Base-by-base conservation (phyloP, 2,888 invertebrate genomes). In the Dryobota labecula region DNA sequence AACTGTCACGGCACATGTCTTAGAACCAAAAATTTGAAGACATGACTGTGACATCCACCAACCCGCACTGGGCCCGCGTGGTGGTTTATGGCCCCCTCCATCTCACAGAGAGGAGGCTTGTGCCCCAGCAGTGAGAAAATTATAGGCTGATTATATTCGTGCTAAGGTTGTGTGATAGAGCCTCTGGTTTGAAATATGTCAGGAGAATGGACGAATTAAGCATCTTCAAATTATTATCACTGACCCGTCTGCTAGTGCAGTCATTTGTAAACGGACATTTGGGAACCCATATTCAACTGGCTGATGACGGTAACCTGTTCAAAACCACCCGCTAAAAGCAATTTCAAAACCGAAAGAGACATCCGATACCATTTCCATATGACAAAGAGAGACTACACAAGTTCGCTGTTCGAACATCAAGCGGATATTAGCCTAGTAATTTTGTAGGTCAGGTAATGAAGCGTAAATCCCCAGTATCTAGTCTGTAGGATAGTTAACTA, bases 391-490 rank as follows among this genome's bases (percentile, higher is more conserved):
- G 53, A 65, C 2, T 24, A 41, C 27, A 45, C 3, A 61, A 38
- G 13, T 38, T 47, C 18, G 11, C 7, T 24, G 24, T 66, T 66
- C 58, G 45, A 82, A 68, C 33, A 57, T 58, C 33, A 67, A 47
- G 56, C 51, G 45, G 61, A 53, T 76, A 76, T 82, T 76, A 76
- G 77, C 69, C 70, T 61, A 57, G 61, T 63, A 43, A 77, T 58
- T 82, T 77, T 70, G 53, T 77, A 63, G 70, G 78, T 58, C 62
- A 58, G 70, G 78, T 77, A 78, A 78, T 82, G 73, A 70, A 70
- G 56, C 72, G 33, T n/a, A 43, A 82, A 82, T 71, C 61, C 61
- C 30, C 41, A 27, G 38, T 24, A 54, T 30, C 62, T 53, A 53
- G 56, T 15, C 9, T 58, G 41, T 41, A 58, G 62, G 20, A 51